Percentiles rank a stretch among this genome's conserved stretches.
Evolutionary conservation across 2,888 invertebrate species (phyloP).

Genomic region (Amphimallon solstitiale): DNA sequence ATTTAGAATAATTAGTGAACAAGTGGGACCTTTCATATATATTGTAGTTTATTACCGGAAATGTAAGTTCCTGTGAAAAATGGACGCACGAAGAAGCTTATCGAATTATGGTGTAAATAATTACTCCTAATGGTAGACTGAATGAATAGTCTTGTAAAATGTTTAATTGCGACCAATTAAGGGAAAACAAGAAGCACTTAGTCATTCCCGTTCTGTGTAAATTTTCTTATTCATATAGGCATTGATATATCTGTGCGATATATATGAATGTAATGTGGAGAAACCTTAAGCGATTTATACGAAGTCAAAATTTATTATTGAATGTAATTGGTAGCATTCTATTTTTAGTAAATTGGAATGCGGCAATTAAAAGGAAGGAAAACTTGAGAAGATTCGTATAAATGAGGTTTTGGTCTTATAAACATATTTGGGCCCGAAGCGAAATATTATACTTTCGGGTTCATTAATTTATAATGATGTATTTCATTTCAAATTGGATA

Average conservation of each 20-base stretch:
- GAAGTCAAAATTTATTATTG: conserved; percentile 5
- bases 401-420: neutral
- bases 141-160: conserved; percentile 2
- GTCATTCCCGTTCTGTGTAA: neutral
- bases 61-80: too few species aligned
- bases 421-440: neutral
- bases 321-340: conserved; percentile 2
- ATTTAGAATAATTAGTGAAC: too few species aligned
- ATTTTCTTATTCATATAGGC: neutral
- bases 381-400: neutral
- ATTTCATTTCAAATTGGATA: too few species aligned
- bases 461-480: too few species aligned
- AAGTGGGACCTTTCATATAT: too few species aligned
- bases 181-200: conserved; percentile 10
- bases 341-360: conserved; percentile 24
- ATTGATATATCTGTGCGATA: neutral
- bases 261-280: neutral
- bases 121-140: neutral
- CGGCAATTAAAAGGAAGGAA: neutral
- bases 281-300: conserved; percentile 13
- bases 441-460: neutral
- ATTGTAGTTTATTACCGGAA: too few species aligned
- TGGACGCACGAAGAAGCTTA: too few species aligned
- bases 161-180: conserved; percentile 18
- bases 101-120: neutral